These are phyloP conservation scores for Tenthredo scrophulariae DNA, from an alignment of 2,888 invertebrate genomes.

Conservation along the genomic window DNA sequence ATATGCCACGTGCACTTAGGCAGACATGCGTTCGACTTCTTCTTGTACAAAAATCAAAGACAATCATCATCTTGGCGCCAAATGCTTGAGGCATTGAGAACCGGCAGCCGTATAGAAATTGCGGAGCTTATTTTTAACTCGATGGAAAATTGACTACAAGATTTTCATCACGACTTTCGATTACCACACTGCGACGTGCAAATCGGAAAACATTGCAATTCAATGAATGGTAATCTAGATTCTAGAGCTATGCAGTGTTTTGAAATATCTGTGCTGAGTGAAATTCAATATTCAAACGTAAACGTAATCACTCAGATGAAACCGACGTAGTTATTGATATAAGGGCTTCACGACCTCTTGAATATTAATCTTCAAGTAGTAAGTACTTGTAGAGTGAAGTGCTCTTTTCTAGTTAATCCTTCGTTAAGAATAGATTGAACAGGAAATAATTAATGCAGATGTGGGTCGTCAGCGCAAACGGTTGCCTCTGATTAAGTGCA, in stretches of 20 bases:
- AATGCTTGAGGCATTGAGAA: conserved; percentile 17
- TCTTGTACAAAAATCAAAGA: conserved; percentile 26
- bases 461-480: conserved; percentile 50
- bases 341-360: conserved; percentile 19
- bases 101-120: background rate
- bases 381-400: conserved; percentile 24
- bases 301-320: conserved; percentile 3
- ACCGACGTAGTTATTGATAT: conserved; percentile 6
- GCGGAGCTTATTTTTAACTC: background rate
- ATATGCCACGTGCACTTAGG: conserved; percentile 45
- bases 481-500: conserved; percentile 48
- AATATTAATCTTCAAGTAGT: conserved; percentile 8
- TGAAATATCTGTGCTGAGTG: background rate
- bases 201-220: background rate
- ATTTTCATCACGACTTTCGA: background rate
- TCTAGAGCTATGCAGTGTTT: background rate
- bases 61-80: conserved; percentile 46
- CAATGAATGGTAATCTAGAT: background rate
- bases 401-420: conserved; percentile 40
- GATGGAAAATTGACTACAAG: background rate
- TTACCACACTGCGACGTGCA: background rate
- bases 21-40: conserved; percentile 41
- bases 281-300: background rate
- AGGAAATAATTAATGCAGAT: conserved; percentile 52
- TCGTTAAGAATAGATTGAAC: conserved; percentile 49